These are phyloP conservation scores for Mechanitis messenoides DNA, from an alignment of 2,888 invertebrate genomes.

Conservation along the genomic window DNA sequence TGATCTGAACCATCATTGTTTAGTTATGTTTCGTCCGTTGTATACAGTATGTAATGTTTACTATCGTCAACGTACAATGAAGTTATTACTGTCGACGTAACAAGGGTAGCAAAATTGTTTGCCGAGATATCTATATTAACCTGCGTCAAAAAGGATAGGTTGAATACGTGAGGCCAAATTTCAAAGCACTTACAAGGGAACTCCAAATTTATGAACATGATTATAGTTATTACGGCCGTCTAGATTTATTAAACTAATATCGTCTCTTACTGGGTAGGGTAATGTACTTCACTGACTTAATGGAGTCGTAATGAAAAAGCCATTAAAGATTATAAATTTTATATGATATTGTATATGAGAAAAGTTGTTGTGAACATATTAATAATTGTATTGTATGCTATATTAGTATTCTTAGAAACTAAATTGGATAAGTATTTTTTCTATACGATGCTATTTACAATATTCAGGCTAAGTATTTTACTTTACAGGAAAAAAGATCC, in stretches of 20 bases:
- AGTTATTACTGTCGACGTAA: conserved; percentile 33
- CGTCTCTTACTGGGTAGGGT: not conserved
- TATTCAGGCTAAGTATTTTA: no score
- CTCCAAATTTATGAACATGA: conserved; percentile 8
- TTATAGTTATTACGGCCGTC: conserved; percentile 7
- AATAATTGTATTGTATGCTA: no score
- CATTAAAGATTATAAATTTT: not conserved
- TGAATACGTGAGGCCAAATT: conserved; percentile 22
- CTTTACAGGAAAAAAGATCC: no score
- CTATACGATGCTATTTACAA: no score
- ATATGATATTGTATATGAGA: no score
- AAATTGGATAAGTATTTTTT: no score
- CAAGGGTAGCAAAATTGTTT: conserved; percentile 33
- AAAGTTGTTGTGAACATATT: no score
- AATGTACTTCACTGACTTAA: not conserved
- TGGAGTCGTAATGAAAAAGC: not conserved
- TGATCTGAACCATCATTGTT: conserved; percentile 15
- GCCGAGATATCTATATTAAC: conserved; percentile 34
- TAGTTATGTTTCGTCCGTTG: conserved; percentile 28
- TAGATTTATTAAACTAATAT: conserved; percentile 8
- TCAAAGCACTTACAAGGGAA: conserved; percentile 20
- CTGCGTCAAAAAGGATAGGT: conserved; percentile 24
- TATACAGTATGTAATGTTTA: conserved; percentile 29
- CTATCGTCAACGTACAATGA: conserved; percentile 30
- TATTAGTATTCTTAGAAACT: no score